Conservation (phyloP, 2,113 vertebrate genomes). For the Genyomyrus donnyi region DNA sequence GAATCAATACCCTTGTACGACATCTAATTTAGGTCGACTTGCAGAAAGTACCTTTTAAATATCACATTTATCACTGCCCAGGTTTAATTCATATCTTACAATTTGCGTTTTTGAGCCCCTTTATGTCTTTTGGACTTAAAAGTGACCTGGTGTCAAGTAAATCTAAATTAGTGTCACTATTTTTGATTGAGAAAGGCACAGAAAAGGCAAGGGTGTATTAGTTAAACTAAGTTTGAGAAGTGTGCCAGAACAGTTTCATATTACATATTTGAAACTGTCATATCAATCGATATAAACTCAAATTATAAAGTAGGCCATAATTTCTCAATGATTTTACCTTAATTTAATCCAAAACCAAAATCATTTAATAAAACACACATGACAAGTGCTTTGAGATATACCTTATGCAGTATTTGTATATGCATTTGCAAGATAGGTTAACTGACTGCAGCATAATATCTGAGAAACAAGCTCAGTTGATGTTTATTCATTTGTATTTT, state of each 20-base stretch:
- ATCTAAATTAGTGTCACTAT: background rate
- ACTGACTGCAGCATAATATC: background rate
- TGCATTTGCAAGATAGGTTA: background rate
- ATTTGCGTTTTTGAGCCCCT: background rate
- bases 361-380: background rate
- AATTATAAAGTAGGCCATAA: background rate
- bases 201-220: background rate
- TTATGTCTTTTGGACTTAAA: background rate
- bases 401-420: background rate
- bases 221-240: background rate
- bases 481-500: background rate
- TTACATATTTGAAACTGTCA: background rate
- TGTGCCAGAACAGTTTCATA: background rate
- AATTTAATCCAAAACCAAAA: background rate
- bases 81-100: background rate
- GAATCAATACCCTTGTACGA: background rate
- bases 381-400: background rate
- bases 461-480: background rate
- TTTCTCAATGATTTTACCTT: background rate
- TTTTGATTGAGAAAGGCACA: background rate
- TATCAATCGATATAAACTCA: background rate
- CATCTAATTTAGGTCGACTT: background rate
- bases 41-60: background rate
- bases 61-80: background rate
- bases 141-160: background rate